phyloP scores from a whole-genome alignment of 2,113 vertebrate genomes.

The Corythoichthys haematopterus region DNA sequence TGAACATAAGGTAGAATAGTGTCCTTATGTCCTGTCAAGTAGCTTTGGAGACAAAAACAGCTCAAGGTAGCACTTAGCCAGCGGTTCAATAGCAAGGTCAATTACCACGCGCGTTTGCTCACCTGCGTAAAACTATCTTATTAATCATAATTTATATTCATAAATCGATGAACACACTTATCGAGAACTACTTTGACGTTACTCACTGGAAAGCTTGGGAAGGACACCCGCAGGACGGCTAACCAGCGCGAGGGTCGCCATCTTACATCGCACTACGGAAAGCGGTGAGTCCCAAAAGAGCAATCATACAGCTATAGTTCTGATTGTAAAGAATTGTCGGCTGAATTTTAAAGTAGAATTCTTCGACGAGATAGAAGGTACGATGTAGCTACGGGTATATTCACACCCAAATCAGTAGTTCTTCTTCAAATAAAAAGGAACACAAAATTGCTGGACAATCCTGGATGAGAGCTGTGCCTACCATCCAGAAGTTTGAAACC shows the following conservation, averaged over 20 bases:
- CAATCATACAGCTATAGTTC: too few relatives aligned
- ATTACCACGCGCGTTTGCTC: neutral
- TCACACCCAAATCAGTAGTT: slow-evolving; percentile 10
- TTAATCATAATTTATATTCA: accelerated
- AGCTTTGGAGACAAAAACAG: slow-evolving; percentile 1
- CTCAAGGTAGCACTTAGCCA: neutral
- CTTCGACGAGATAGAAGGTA: too few relatives aligned
- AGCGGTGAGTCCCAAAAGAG: slow-evolving; percentile 26
- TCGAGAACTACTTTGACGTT: neutral
- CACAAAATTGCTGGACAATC: neutral
- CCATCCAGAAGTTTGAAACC: neutral
- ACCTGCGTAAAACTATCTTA: accelerated
- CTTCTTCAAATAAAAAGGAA: slow-evolving; percentile 41
- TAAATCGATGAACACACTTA: neutral
- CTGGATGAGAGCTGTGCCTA: neutral
- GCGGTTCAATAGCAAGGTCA: slow-evolving; percentile 59
- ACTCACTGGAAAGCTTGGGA: slow-evolving; percentile 71
- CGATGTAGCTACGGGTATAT: neutral
- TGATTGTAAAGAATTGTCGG: too few relatives aligned
- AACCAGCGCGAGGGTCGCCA: slow-evolving; percentile 65
- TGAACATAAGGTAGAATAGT: neutral
- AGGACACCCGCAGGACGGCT: slow-evolving; percentile 74
- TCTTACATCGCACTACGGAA: slow-evolving; percentile 61
- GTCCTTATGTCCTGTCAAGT: neutral
- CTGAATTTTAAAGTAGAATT: too few relatives aligned